Evolutionary conservation across 2,888 invertebrate genomes (phyloP), one percentile per base, ranked within the genome.

Genomic region (Apomyelois bistriatella): DNA sequence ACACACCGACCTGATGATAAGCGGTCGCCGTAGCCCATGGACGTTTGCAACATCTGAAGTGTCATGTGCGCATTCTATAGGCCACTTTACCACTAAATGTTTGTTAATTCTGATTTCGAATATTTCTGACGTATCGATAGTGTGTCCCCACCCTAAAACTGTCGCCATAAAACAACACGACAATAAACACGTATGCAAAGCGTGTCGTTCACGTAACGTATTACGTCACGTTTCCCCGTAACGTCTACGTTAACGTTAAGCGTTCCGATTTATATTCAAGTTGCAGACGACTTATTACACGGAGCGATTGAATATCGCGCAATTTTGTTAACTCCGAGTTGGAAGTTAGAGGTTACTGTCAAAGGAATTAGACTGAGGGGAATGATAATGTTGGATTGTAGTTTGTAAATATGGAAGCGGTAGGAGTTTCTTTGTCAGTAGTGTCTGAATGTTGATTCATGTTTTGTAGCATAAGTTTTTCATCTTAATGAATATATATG

Each of bases 221-320:
- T 54, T 48, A 54, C 50, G 55, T 57, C 53, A 59, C 57, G 58
- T 54, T 37, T 51, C 12, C 13, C 8, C 30, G 57, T 54, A 60
- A 67, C 57, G 55, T 55, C 57, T 53, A 49, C 60, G 56, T 60
- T 60, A 55, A 56, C 60, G 58, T 58, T 55, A 56, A 51, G 42
- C 42, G 43, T 22, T 17, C 30, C 54, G 22, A 54, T 58, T 55
- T 58, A 52, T 54, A 58, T 55, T 55, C 58, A 58, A 50, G 55
- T 46, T 52, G 55, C 55, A 55, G 42, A 41, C 52, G 50, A 48
- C 50, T 52, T 50, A 55, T 58, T 54, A 54, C 57, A 40, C 41
- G 53, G 40, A 36, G 43, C 55, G 53, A 58, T 55, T 54, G 55
- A 58, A 55, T 55, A 54, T 55, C 51, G 48, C 17, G 40, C 51